These are phyloP conservation scores for Centropristis striata DNA, from an alignment of 2,113 vertebrate species.

Conservation along the genomic window DNA sequence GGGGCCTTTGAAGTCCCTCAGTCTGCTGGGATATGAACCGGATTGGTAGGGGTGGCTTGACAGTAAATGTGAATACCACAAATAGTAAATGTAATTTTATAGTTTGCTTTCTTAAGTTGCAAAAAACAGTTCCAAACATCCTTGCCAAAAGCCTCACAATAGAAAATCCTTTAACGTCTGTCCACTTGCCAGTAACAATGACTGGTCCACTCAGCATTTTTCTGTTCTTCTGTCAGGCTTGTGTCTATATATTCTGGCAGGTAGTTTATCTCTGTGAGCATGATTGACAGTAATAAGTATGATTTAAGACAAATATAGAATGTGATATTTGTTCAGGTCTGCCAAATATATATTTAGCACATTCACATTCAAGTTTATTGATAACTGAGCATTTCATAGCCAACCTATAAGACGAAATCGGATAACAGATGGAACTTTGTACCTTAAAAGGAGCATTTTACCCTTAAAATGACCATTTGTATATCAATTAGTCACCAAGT, in stretches of 20 bases:
- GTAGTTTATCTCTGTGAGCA: neutral
- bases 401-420: neutral
- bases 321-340: neutral
- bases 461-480: too few species aligned
- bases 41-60: conserved; percentile 8
- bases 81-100: conserved; percentile 14
- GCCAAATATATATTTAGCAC: neutral
- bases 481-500: too few species aligned
- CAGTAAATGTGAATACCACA: conserved; percentile 39
- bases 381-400: conserved; percentile 9
- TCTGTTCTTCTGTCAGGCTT: conserved; percentile 11
- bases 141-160: conserved; percentile 19
- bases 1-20: conserved; percentile 50
- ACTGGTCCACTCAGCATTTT: neutral
- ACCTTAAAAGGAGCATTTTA: neutral
- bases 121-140: neutral
- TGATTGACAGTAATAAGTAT: conserved; percentile 19
- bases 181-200: neutral
- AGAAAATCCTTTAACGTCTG: conserved; percentile 8
- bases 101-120: conserved; percentile 5
- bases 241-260: neutral
- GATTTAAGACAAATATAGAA: neutral
- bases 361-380: neutral
- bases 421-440: neutral
- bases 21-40: conserved; percentile 20